Percentiles rank a stretch among this genome's conserved stretches.
Conservation (phyloP, 2,797 vertebrate genomes). For the Enteromius fasciolatus region DNA sequence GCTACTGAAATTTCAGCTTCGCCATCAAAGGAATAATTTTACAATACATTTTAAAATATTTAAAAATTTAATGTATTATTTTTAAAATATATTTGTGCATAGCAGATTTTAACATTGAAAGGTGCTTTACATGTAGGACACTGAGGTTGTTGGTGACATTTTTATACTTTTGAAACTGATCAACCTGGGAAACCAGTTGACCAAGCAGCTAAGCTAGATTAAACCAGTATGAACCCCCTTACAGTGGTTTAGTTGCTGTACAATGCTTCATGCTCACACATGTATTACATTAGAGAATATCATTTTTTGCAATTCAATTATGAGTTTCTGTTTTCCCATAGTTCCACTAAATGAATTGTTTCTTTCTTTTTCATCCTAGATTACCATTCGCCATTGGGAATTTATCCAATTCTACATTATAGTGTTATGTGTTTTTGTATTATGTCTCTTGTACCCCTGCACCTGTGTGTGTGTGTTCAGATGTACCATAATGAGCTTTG, state of each 20-base stretch:
- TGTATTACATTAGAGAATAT: not conserved
- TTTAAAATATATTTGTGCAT: not conserved
- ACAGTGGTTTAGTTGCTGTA: not conserved
- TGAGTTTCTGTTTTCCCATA: not conserved
- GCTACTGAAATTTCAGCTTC: too few species aligned
- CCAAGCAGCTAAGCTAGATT: not conserved
- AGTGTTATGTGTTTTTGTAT: conserved; percentile 41
- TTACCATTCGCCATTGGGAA: not conserved
- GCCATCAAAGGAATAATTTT: not conserved
- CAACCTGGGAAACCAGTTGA: not conserved
- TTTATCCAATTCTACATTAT: conserved; percentile 5
- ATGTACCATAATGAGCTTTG: conserved; percentile 44
- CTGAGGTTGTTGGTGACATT: not conserved
- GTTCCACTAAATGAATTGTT: not conserved
- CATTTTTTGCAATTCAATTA: not conserved
- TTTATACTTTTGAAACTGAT: not conserved
- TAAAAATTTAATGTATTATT: not conserved
- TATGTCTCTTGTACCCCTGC: conserved; percentile 20
- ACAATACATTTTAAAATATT: not conserved
- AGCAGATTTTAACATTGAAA: not conserved
- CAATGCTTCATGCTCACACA: not conserved
- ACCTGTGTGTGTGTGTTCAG: conserved; percentile 22
- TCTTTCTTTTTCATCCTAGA: not conserved
- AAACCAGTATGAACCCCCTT: not conserved
- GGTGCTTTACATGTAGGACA: not conserved